Conservation (phyloP, 2,888 invertebrate genomes). For the Drosophila mercatorum region DNA sequence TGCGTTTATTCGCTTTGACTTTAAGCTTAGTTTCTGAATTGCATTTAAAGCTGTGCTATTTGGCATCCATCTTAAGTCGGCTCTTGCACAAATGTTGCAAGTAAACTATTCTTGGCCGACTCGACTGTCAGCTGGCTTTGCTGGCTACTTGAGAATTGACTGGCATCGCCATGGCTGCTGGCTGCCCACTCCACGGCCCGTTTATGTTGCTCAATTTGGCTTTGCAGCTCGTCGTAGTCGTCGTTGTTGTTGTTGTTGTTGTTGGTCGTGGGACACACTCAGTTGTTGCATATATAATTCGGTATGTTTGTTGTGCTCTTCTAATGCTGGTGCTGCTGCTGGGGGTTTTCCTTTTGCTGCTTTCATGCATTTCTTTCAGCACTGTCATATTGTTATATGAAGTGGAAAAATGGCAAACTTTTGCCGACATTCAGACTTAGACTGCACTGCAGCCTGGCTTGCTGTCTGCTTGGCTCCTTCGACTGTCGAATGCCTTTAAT, state of each 20-base stretch:
- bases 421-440: constrained; percentile 6
- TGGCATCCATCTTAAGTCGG: neutral
- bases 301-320: constrained; percentile 13
- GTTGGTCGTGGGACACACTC: neutral
- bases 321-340: neutral
- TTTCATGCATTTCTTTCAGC: constrained; percentile 25
- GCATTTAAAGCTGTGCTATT: constrained; percentile 1
- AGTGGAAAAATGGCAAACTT: constrained; percentile 58
- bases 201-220: constrained; percentile 44
- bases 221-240: constrained; percentile 14
- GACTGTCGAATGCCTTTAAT: constrained; percentile 47
- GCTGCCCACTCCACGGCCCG: constrained; percentile 5
- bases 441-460: neutral
- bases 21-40: constrained; percentile 3
- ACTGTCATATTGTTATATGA: constrained; percentile 48
- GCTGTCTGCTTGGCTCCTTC: neutral
- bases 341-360: neutral
- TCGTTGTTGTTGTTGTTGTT: neutral
- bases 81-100: neutral
- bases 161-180: constrained; percentile 15
- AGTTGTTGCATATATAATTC: constrained; percentile 46
- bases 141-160: constrained; percentile 29
- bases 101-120: constrained; percentile 5
- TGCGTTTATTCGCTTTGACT: neutral
- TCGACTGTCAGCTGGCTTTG: constrained; percentile 23